Conservation (phyloP, 2,113 vertebrate species). For the Plectropomus leopardus region DNA sequence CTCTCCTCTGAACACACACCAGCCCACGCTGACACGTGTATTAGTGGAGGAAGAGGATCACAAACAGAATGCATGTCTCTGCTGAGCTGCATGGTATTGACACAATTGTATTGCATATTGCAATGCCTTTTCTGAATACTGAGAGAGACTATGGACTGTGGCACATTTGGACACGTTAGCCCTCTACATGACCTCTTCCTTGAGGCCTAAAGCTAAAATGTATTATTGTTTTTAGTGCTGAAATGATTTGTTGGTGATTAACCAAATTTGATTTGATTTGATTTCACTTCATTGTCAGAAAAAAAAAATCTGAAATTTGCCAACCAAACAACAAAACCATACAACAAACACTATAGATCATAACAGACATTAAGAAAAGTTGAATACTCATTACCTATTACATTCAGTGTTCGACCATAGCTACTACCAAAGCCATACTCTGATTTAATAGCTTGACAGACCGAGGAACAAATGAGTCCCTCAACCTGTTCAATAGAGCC, state of each 20-base stretch:
- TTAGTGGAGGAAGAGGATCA: background rate
- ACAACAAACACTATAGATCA: no score
- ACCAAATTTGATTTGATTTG: background rate
- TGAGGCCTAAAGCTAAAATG: background rate
- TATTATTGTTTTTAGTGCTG: background rate
- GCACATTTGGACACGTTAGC: no score
- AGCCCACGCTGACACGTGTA: background rate
- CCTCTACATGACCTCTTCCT: background rate
- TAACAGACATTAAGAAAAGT: no score
- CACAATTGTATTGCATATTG: background rate
- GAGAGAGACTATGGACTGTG: background rate
- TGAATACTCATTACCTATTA: no score
- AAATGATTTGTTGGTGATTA: background rate
- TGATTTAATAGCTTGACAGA: no score
- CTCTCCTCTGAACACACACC: constrained; percentile 16
- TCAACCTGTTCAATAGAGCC: no score
- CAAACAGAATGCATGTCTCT: background rate
- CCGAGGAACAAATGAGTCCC: no score
- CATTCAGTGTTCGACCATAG: no score
- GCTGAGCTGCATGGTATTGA: background rate
- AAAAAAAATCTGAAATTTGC: no score
- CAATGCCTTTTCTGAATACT: background rate
- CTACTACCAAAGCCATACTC: no score
- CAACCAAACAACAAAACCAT: no score
- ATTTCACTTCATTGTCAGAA: no score